These are phyloP conservation scores for Pseudoips prasinana DNA, from an alignment of 2,888 invertebrate species.

Conservation along the genomic window DNA sequence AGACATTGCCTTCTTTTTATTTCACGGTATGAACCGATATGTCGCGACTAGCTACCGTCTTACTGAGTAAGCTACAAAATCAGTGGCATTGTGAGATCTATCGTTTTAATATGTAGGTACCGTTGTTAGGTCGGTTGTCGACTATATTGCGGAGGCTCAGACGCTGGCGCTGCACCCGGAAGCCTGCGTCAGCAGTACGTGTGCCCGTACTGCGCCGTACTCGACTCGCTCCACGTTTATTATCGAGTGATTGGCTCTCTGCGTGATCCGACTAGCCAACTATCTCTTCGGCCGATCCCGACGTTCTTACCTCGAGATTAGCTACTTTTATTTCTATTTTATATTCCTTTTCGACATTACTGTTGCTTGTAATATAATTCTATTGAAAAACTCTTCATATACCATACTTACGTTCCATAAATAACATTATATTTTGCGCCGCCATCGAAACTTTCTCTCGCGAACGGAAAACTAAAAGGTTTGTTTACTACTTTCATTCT, in stretches of 20 bases:
- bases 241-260: conserved; percentile 77
- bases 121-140: conserved; percentile 28
- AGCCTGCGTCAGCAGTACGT: conserved; percentile 66
- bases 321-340: conserved; percentile 61
- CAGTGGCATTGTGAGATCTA: conserved; percentile 34
- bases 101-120: conserved; percentile 13
- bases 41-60: no score
- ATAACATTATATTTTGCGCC: conserved; percentile 15
- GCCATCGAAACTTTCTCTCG: conserved; percentile 18
- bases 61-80: conserved; percentile 1
- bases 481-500: conserved; percentile 35
- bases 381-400: no score
- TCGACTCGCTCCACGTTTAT: conserved; percentile 71
- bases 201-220: conserved; percentile 55
- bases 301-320: conserved; percentile 56
- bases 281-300: conserved; percentile 59
- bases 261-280: conserved; percentile 76
- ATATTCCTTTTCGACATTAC: conserved; percentile 38
- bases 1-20: no score
- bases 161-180: conserved; percentile 52
- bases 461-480: conserved; percentile 20
- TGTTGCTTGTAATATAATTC: conserved; percentile 12
- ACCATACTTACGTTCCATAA: no score
- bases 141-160: conserved; percentile 38
- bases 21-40: no score